Evolutionary conservation across 2,797 vertebrate genomes (phyloP), one percentile per base, ranked within the genome.

Genomic region (Gallirallus australis): DNA sequence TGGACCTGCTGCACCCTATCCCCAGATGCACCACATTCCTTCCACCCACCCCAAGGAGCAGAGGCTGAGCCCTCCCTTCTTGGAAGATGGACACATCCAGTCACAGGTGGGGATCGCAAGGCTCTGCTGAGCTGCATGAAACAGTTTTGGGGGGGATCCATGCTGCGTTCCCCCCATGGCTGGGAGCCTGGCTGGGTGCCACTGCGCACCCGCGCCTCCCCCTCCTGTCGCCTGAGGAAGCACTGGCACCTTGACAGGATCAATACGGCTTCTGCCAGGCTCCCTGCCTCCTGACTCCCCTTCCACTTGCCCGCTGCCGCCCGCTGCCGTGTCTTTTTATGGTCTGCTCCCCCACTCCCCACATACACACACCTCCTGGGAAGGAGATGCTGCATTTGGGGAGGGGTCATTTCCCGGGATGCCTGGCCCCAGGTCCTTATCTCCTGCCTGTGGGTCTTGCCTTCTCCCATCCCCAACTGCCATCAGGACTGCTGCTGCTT

Each of bases 211-310:
- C 0, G 2, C 3, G 0, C 65, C 59, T 93, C 39, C 54, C 60
- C n/a, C 27, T 30, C 0, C 0, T 1, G 1, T 66, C 28, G 14
- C 89, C 73, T 79, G 86, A 79, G 88, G 66, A 94, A 94, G 77
- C 0, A 17, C 71, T 95, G 96, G 94, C 94, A 90, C 63, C 61
- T 70, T 93, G 94, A 93, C 94, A 90, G 83, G 92, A 97, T 97
- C 93, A 56, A 94, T 97, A 86, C 6, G 1, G 93, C 75, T 81
- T 92, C 94, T 0, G 28, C 75, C 94, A 88, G 85, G 63, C 94
- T 57, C 77, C 77, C 50, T 83, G 61, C 39, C 19, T 86, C 63
- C 82, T 2, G 15, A 69, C 56, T 87, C 86, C 86, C 25, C 54
- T 90, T 93, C 76, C 77, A 79, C 61, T 91, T 1, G 3, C 79